phyloP scores from a whole-genome alignment of 2,797 vertebrate species.

The Eulemur albifrons region DNA sequence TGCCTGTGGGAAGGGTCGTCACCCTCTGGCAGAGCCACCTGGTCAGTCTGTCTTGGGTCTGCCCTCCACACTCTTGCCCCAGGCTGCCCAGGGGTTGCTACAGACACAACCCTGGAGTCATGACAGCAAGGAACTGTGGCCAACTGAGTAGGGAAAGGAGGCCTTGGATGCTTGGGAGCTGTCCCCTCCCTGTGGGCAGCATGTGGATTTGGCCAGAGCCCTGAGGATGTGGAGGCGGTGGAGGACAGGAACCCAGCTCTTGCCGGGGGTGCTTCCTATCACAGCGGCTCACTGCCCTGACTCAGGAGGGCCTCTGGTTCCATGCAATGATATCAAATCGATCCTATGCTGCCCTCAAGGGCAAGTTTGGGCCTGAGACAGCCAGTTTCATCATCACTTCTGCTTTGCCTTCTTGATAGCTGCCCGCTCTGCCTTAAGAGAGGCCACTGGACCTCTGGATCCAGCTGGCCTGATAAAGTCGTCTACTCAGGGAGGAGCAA shows the following conservation, averaged over 20 bases:
- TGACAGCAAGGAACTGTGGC: background rate
- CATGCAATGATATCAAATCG: background rate
- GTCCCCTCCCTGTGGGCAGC: background rate
- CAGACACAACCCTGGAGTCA: background rate
- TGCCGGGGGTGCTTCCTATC: background rate
- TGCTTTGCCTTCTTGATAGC: constrained; percentile 32
- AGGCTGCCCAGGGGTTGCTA: background rate
- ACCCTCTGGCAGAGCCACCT: background rate
- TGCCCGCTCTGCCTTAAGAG: background rate
- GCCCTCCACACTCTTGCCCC: background rate
- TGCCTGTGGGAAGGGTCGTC: background rate
- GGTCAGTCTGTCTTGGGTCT: background rate
- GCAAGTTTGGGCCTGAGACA: background rate
- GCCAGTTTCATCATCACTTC: background rate
- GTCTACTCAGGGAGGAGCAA: background rate
- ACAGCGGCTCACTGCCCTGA: background rate
- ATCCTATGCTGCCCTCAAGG: background rate
- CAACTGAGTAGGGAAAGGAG: background rate
- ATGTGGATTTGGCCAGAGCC: background rate
- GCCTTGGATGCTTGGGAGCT: background rate
- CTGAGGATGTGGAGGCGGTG: too few relatives aligned
- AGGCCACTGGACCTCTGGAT: background rate
- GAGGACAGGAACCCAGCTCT: background rate
- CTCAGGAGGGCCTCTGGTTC: background rate
- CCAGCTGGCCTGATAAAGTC: background rate